Percentiles rank a stretch among this genome's conserved stretches.
Evolutionary conservation across 2,797 vertebrate species (phyloP).

Genomic region (Scarus forsteni): DNA sequence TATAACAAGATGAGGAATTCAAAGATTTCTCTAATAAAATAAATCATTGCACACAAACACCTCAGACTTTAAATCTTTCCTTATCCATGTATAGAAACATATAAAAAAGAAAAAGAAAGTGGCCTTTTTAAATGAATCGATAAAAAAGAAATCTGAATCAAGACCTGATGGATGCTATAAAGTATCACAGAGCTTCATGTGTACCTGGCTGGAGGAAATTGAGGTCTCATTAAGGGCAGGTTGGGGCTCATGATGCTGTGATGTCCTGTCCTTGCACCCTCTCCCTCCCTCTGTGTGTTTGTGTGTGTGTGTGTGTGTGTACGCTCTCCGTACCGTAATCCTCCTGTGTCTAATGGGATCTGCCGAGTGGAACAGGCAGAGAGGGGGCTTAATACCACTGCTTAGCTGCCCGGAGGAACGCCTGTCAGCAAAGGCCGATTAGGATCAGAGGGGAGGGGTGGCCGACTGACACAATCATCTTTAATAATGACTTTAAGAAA

Average conservation of each 20-base stretch:
- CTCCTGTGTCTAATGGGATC: constrained; percentile 86
- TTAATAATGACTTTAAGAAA: constrained; percentile 85
- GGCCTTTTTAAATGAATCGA: too few relatives aligned
- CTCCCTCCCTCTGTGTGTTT: constrained; percentile 27
- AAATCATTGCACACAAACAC: too few relatives aligned
- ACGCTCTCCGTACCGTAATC: constrained; percentile 74
- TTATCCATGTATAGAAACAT: too few relatives aligned
- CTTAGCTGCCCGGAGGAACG: constrained; percentile 81
- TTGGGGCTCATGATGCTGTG: constrained; percentile 42
- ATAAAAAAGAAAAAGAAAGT: too few relatives aligned
- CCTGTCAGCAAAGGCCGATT: constrained; percentile 85
- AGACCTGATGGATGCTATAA: background rate
- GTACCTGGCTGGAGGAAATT: constrained; percentile 10
- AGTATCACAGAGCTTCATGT: constrained; percentile 10
- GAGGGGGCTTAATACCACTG: constrained; percentile 80
- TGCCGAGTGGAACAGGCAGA: constrained; percentile 83
- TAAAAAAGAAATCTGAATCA: background rate
- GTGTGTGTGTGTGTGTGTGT: constrained; percentile 55
- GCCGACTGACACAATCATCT: constrained; percentile 82
- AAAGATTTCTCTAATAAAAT: too few relatives aligned
- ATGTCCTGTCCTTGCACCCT: constrained; percentile 68
- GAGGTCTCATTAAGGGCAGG: constrained; percentile 44
- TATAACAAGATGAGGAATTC: too few relatives aligned
- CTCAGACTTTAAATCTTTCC: too few relatives aligned
- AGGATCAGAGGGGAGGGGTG: constrained; percentile 81